Conservation (phyloP, 1,140 invertebrate species). For the Bicyclus anynana region DNA sequence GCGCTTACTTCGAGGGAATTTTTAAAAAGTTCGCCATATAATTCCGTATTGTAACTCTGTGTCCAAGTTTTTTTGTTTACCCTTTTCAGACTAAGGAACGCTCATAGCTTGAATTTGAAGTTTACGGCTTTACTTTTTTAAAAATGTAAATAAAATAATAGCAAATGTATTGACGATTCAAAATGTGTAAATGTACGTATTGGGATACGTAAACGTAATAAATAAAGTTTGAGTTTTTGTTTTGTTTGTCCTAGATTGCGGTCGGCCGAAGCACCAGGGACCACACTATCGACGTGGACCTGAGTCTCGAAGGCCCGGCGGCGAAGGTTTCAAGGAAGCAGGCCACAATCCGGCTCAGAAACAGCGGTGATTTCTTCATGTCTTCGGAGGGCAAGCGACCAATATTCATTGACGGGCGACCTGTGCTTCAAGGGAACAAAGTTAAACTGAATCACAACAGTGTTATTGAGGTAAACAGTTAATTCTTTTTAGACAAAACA, state of each 20-base stretch:
- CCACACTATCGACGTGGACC: constrained; percentile 94
- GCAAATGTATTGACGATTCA: no score
- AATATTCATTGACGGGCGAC: constrained; percentile 95
- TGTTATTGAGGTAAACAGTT: constrained; percentile 89
- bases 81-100: no score
- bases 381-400: constrained; percentile 96
- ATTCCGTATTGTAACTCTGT: no score
- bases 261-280: constrained; percentile 94
- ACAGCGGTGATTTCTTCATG: constrained; percentile 96
- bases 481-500: neutral
- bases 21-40: no score
- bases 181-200: no score
- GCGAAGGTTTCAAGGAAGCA: constrained; percentile 92
- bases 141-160: no score
- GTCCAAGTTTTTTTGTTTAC: no score
- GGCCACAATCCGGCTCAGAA: constrained; percentile 92
- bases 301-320: constrained; percentile 93
- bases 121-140: no score
- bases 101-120: no score
- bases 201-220: no score
- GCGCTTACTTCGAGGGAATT: no score
- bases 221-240: neutral
- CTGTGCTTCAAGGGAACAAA: constrained; percentile 91
- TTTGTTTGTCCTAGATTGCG: constrained; percentile 83
- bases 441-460: constrained; percentile 94